A percentile compares a stretch with the other conserved stretches of the same genome.
Conservation (phyloP, 2,888 invertebrate species). For the Sinhomidia bicolor region DNA sequence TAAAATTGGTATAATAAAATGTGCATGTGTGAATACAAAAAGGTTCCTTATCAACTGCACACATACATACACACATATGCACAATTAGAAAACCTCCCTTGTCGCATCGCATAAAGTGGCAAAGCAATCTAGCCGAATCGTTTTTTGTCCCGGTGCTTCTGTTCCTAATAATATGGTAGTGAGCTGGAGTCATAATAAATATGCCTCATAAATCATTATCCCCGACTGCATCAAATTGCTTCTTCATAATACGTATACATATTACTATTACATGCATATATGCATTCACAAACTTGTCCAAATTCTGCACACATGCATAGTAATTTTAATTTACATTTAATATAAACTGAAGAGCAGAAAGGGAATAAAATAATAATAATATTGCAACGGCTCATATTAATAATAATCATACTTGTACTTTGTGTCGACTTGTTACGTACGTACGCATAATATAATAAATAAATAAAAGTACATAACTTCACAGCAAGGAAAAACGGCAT, state of each 20-base stretch:
- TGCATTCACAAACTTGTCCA: background rate
- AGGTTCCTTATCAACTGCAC: conserved; percentile 14
- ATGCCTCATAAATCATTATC: conserved; percentile 56
- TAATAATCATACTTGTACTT: background rate
- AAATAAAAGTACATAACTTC: conserved; percentile 5
- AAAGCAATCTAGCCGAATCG: conserved; percentile 20
- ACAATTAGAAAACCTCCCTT: conserved; percentile 48
- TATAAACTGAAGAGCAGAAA: background rate
- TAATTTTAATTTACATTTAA: conserved; percentile 10
- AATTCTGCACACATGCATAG: background rate
- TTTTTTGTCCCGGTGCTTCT: background rate
- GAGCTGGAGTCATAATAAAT: conserved; percentile 54
- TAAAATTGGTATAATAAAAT: background rate
- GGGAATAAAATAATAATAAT: background rate
- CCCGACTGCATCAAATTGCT: conserved; percentile 8
- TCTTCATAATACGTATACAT: no score
- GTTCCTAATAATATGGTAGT: conserved; percentile 29
- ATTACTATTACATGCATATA: no score
- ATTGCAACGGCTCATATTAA: background rate
- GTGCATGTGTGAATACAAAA: background rate
- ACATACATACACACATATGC: background rate
- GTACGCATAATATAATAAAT: no score
- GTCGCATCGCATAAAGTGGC: conserved; percentile 31
- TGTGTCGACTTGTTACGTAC: no score
- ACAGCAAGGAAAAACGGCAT: conserved; percentile 12